Base-by-base conservation (phyloP, 2,797 vertebrate species). In the Columba guinea region DNA sequence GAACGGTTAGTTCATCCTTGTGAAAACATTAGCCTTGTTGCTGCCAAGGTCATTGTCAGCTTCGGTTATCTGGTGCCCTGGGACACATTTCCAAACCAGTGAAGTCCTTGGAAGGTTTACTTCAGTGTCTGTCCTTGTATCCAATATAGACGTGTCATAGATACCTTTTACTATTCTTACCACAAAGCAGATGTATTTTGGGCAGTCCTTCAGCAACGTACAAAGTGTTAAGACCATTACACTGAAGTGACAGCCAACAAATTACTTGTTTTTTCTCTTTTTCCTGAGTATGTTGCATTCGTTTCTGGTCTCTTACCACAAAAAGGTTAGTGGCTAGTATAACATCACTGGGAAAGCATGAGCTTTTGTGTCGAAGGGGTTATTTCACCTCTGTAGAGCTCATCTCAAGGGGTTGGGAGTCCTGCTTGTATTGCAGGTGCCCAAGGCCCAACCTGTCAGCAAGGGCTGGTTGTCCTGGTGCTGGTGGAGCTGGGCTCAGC, bases 81-180 rank as follows among this genome's bases (percentile, higher is more conserved):
- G 90, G 91, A 84, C 55, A 62, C 19, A 10, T 92, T 86, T 87
- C 78, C 65, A 91, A 91, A 69, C 9, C 63, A 39, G 30, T 34
- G 39, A 64, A 78, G 79, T 70, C 87, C 84, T 95, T 88, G 87
- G 39, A 81, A 93, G 67, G 76, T 86, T 90, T 88, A 7, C 34
- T 74, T 73, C 76, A 37, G 41, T 16, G 4, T 28, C 85, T 90
- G 88, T 32, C 80, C 92, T 92, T 96, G 84, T 73, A 53, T 70
- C 62, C 23, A 23, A 0, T 52, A 60, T 1, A 73, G 91, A 49
- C 53, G 14, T 18, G 27, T 12, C 58, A 37, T n/a, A 86, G 89
- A 84, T 58, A 26, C 23, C 90, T 63, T 68, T 56, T 73, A 32
- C 59, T 63, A 10, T 67, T 87, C 70, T 68, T 89, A 58, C 13